Conservation (phyloP, 2,888 invertebrate genomes). For the Sminthurides aquaticus region DNA sequence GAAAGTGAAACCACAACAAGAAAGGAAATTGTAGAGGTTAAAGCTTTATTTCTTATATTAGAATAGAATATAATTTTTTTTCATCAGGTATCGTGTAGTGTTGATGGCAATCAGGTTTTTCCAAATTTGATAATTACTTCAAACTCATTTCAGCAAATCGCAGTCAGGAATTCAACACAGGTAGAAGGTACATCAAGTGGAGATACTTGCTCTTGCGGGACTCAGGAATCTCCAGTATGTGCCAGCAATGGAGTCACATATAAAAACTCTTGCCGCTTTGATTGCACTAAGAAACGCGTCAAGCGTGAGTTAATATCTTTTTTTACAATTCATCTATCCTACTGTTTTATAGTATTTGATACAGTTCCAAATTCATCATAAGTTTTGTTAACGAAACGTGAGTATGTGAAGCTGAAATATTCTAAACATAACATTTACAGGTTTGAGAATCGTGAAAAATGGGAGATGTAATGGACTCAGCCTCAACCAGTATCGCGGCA, state of each 20-base stretch:
- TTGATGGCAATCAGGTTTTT: no score
- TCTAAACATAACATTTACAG: slow-evolving; percentile 25
- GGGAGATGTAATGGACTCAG: slow-evolving; percentile 27
- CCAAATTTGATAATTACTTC: no score
- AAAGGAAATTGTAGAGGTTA: no score
- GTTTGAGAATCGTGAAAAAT: slow-evolving; percentile 32
- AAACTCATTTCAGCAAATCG: background rate
- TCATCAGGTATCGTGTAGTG: no score
- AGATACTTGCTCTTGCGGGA: slow-evolving; percentile 14
- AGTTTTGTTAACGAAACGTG: no score
- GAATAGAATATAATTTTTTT: no score
- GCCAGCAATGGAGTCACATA: slow-evolving; percentile 39
- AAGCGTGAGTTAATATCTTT: slow-evolving; percentile 29
- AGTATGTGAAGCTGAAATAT: no score
- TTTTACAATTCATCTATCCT: no score
- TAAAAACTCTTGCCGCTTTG: slow-evolving; percentile 35
- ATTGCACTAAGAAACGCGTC: slow-evolving; percentile 37
- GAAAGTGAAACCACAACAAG: no score
- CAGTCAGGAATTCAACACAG: slow-evolving; percentile 5
- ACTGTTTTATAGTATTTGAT: background rate
- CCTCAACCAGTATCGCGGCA: slow-evolving; percentile 3
- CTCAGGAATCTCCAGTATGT: slow-evolving; percentile 24
- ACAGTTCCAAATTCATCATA: background rate
- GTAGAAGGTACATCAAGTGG: slow-evolving; percentile 10
- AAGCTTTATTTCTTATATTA: no score